These are phyloP conservation scores for Lithobates sylvaticus DNA, from an alignment of 2,797 vertebrate genomes.

Conservation along the genomic window DNA sequence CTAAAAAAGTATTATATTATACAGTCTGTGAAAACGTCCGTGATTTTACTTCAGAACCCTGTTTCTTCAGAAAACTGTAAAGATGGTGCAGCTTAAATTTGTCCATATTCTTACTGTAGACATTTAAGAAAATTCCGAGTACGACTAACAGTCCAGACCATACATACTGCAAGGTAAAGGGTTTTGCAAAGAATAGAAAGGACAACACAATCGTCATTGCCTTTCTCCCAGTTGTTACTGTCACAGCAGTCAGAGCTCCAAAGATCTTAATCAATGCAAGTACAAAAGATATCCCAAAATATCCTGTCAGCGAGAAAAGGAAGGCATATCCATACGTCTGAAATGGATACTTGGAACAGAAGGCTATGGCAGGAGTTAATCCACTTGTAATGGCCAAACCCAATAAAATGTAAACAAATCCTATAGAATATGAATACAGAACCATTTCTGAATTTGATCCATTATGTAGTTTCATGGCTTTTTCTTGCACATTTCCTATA, in stretches of 20 bases:
- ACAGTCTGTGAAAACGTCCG: slow-evolving; percentile 90
- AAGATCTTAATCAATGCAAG: slow-evolving; percentile 97
- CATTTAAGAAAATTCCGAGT: slow-evolving; percentile 96
- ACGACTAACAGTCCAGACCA: slow-evolving; percentile 95
- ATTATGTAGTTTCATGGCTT: slow-evolving; percentile 97
- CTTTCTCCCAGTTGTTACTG: slow-evolving; percentile 99
- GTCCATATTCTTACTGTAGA: slow-evolving; percentile 98
- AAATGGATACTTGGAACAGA: slow-evolving; percentile 97
- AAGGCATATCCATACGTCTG: too few relatives aligned
- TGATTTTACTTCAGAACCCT: slow-evolving; percentile 79
- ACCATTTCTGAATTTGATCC: slow-evolving; percentile 99
- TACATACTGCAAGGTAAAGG: slow-evolving; percentile 97
- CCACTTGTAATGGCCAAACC: slow-evolving; percentile 89
- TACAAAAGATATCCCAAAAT: slow-evolving; percentile 98
- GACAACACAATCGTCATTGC: slow-evolving; percentile 96
- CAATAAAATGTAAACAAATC: slow-evolving; percentile 94
- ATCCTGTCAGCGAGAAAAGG: too few relatives aligned
- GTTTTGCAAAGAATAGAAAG: slow-evolving; percentile 96
- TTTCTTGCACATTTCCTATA: slow-evolving; percentile 98
- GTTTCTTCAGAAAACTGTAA: slow-evolving; percentile 78
- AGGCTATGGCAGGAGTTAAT: slow-evolving; percentile 89
- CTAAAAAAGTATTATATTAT: slow-evolving; percentile 69
- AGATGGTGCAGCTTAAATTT: slow-evolving; percentile 89
- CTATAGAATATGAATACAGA: slow-evolving; percentile 98
- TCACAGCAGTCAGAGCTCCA: slow-evolving; percentile 95